Base-by-base conservation (phyloP, 2,888 invertebrate genomes). In the Dexiosoma caninum region DNA sequence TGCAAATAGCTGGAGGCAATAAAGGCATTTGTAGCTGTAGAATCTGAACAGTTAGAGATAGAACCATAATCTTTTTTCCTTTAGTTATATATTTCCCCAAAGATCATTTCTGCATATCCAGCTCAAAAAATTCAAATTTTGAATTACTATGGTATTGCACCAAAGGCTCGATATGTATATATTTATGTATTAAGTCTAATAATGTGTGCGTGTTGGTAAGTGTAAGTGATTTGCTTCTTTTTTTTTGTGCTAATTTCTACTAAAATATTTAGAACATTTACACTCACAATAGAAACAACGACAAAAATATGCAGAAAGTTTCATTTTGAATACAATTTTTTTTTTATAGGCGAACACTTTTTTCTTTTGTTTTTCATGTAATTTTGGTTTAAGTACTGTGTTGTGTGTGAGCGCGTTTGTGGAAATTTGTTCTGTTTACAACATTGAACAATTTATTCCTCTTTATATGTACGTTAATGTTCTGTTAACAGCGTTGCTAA, bases 231-330 rank as follows among this genome's bases (percentile, higher is more conserved):
- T 23, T 14, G n/a, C n/a, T n/a, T n/a, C 23, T 40, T 1, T 7
- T 64, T 8, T 44, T 23, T 60, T 37, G n/a, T 71, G 49, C 14
- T 60, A 12, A 8, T 46, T 55, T 44, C 37, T 46, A 40, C 21
- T 71, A 40, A 40, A 51, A n/a, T 51, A 27, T 27, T 19, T 51
- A 8, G 12, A 42, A 71, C 21, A 46, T n/a, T 59, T 21, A 1
- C 16, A 1, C 14, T 9, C 3, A 59, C 7, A 60, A 40, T 19
- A 40, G 40, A 19, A 71, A 51, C 14, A 70, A 37, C n/a, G n/a
- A n/a, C 35, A 60, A 42, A 55, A 40, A 37, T 27, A 30, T 40
- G 12, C 7, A 59, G 19, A 27, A 40, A 71, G 19, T 51, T 59
- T 59, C 27, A 12, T 70, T 32, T 37, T 37, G 32, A 21, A 19